Evolutionary conservation across 2,888 invertebrate genomes (phyloP).

Genomic region (Prosopocoilus inquinatus): DNA sequence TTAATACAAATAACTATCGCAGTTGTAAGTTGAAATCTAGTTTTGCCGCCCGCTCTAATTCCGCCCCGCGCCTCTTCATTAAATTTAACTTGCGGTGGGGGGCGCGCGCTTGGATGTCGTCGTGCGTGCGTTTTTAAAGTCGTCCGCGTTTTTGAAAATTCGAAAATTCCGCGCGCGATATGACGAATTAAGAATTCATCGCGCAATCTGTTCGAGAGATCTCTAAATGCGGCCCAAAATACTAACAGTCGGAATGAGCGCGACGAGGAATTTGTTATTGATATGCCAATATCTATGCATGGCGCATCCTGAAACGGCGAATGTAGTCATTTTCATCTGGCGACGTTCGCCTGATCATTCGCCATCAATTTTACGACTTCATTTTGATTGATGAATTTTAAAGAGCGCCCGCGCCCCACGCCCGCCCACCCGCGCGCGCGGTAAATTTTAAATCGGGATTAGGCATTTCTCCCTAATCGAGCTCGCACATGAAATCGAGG

Average conservation of each 20-base stretch:
- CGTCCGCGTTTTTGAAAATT: too few relatives aligned
- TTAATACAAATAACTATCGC: slow-evolving; percentile 47
- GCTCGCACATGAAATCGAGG: not conserved
- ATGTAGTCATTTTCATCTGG: slow-evolving; percentile 3
- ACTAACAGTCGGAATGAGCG: not conserved
- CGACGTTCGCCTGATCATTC: slow-evolving; percentile 4
- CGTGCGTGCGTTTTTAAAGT: too few relatives aligned
- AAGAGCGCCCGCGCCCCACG: not conserved
- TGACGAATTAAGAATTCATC: not conserved
- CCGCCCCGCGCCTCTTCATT: too few relatives aligned
- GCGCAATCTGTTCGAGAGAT: slow-evolving; percentile 3
- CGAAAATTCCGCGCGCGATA: too few relatives aligned
- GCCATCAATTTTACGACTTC: slow-evolving; percentile 2
- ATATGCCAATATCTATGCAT: slow-evolving; percentile 23
- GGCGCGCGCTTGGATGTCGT: too few relatives aligned
- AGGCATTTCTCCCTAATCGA: not conserved
- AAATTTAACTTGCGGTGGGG: too few relatives aligned
- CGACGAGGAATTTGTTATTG: slow-evolving; percentile 22
- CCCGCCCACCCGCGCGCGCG: not conserved
- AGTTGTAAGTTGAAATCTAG: slow-evolving; percentile 26
- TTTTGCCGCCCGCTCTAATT: slow-evolving; percentile 9
- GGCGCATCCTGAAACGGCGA: slow-evolving; percentile 5
- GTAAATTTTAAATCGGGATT: not conserved
- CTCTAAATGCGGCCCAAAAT: not conserved
- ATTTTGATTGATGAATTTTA: slow-evolving; percentile 3